These are phyloP conservation scores for Agrypnus murinus DNA, from an alignment of 2,888 invertebrate genomes.

Conservation along the genomic window DNA sequence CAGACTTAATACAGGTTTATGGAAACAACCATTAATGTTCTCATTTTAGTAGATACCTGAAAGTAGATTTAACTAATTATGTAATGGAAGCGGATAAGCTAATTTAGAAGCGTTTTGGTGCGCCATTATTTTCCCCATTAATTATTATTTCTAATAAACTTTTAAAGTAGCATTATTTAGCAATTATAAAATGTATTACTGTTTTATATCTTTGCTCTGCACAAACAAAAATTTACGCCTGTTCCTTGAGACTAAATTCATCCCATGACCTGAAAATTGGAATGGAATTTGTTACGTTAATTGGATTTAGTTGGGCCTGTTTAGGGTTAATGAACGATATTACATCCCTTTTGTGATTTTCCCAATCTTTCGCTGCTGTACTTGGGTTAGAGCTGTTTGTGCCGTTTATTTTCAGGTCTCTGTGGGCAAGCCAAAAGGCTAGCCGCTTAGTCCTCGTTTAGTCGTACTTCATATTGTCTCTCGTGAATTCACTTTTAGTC, in stretches of 20 bases:
- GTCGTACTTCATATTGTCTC: constrained; percentile 7
- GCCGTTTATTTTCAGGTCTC: constrained; percentile 17
- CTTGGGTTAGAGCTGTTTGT: constrained; percentile 12
- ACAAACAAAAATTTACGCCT: background rate
- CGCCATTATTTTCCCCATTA: too few relatives aligned
- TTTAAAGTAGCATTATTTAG: too few relatives aligned
- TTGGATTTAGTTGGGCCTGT: constrained; percentile 23
- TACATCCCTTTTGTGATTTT: constrained; percentile 23
- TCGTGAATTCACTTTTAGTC: constrained; percentile 4
- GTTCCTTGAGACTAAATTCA: constrained; percentile 8
- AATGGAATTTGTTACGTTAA: constrained; percentile 18
- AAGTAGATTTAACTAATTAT: too few relatives aligned
- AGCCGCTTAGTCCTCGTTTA: constrained; percentile 16
- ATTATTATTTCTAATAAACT: too few relatives aligned
- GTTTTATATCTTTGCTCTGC: too few relatives aligned
- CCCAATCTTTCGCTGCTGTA: constrained; percentile 20
- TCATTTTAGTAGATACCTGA: too few relatives aligned
- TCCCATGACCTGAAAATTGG: constrained; percentile 14
- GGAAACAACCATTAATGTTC: too few relatives aligned
- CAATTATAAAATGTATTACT: too few relatives aligned
- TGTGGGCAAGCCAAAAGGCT: constrained; percentile 9
- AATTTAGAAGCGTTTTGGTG: too few relatives aligned
- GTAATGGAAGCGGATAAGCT: too few relatives aligned
- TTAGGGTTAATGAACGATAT: constrained; percentile 23
- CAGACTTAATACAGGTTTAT: too few relatives aligned